Conservation (phyloP, 37 sponge, comb jelly and placozoan species). For the Cliona cf. orientalis region DNA sequence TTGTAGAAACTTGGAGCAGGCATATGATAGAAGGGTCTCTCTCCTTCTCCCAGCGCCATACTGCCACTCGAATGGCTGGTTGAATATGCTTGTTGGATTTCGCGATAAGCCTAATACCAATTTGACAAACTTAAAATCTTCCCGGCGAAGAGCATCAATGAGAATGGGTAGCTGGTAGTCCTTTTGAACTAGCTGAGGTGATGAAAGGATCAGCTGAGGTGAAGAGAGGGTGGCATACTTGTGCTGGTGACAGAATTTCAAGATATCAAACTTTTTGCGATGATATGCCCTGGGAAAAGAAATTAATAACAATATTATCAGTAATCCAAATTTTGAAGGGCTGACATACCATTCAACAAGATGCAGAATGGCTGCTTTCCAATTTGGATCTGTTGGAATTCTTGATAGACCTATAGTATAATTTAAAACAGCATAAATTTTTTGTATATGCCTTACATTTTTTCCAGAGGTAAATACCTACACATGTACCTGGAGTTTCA, state of each 20-base stretch:
- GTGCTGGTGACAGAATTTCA: constrained; percentile 42
- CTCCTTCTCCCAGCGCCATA: neutral
- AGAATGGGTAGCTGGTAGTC: constrained; percentile 7
- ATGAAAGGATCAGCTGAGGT: constrained; percentile 1
- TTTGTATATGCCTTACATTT: neutral
- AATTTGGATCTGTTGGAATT: neutral
- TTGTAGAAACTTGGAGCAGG: constrained; percentile 2
- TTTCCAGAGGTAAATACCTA: neutral
- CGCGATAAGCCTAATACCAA: neutral
- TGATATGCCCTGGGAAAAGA: constrained; percentile 45
- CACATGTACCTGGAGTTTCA: constrained; percentile 1
- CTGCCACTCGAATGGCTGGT: constrained; percentile 26
- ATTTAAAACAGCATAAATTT: neutral
- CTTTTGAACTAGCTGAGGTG: neutral
- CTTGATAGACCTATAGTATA: constrained; percentile 13
- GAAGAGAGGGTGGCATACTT: constrained; percentile 1
- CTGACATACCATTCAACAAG: constrained; percentile 34
- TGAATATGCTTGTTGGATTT: neutral
- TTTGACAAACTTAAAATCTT: neutral
- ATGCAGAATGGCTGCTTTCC: neutral
- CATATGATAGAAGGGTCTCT: constrained; percentile 16
- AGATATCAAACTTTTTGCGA: constrained; percentile 24
- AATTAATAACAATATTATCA: neutral
- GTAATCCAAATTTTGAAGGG: too few relatives aligned
- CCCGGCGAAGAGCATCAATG: constrained; percentile 16